Evolutionary conservation across 2,888 invertebrate genomes (phyloP).

Genomic region (Nycteola revayana): DNA sequence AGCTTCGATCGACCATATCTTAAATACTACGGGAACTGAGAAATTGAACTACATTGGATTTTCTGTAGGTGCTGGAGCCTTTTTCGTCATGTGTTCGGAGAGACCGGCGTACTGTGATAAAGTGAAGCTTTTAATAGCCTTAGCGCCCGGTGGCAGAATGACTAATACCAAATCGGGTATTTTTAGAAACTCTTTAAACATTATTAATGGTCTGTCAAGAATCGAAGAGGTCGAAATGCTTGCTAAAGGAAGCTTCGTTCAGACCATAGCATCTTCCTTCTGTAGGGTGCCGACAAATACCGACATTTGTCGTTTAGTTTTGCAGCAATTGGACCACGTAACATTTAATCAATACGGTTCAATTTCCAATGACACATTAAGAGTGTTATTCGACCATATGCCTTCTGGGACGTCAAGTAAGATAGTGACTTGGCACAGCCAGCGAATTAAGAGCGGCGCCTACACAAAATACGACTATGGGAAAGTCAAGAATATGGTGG

Average conservation of each 20-base stretch:
- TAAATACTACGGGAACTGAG: constrained; percentile 40
- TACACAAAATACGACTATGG: constrained; percentile 65
- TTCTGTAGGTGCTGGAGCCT: constrained; percentile 38
- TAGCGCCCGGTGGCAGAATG: constrained; percentile 84
- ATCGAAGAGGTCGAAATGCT: constrained; percentile 48
- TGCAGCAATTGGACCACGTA: constrained; percentile 40
- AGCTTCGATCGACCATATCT: constrained; percentile 67
- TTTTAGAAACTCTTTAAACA: constrained; percentile 27
- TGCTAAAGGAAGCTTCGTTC: constrained; percentile 45
- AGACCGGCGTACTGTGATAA: constrained; percentile 85
- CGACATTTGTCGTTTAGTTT: constrained; percentile 37
- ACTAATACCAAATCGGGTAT: constrained; percentile 77
- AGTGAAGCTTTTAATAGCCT: constrained; percentile 79
- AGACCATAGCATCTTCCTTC: constrained; percentile 49
- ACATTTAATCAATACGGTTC: constrained; percentile 48
- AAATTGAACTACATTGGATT: constrained; percentile 46
- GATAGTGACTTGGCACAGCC: constrained; percentile 58
- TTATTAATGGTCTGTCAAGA: constrained; percentile 32
- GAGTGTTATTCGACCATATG: constrained; percentile 48
- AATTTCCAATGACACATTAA: constrained; percentile 44
- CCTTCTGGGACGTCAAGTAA: constrained; percentile 38
- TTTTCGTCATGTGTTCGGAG: constrained; percentile 84
- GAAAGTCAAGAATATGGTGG: constrained; percentile 37
- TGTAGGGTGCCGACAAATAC: constrained; percentile 43
- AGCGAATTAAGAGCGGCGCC: constrained; percentile 37